Evolutionary conservation across 2,113 vertebrate genomes (phyloP).

Genomic region (Copsychus sechellarum): DNA sequence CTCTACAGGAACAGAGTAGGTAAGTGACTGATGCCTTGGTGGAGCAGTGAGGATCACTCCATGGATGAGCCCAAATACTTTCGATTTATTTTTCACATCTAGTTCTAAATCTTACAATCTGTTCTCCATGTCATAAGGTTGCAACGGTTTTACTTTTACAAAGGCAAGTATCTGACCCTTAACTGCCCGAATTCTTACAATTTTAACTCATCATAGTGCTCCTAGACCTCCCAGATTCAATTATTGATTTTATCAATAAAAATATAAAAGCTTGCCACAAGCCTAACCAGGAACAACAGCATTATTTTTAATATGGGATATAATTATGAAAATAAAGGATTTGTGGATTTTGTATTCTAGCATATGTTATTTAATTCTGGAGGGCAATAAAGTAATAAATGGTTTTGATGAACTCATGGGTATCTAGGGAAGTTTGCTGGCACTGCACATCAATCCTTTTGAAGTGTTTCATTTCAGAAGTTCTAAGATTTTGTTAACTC

Average conservation of each 20-base stretch:
- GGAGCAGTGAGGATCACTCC: background rate
- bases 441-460: background rate
- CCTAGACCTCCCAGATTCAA: background rate
- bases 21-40: background rate
- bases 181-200: background rate
- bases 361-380: background rate
- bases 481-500: background rate
- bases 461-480: background rate
- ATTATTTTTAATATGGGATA: background rate
- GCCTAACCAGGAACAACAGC: background rate
- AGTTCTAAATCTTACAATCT: background rate
- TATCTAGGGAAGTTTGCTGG: background rate
- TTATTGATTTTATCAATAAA: background rate
- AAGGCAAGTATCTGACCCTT: background rate
- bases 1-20: background rate
- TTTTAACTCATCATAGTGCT: background rate
- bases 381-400: background rate
- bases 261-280: background rate
- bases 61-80: background rate
- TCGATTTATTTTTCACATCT: background rate
- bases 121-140: background rate
- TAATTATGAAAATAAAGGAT: background rate
- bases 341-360: background rate
- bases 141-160: background rate
- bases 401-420: background rate